Base-by-base conservation (phyloP, 2,888 invertebrate species). In the Azorinus chamasolen region DNA sequence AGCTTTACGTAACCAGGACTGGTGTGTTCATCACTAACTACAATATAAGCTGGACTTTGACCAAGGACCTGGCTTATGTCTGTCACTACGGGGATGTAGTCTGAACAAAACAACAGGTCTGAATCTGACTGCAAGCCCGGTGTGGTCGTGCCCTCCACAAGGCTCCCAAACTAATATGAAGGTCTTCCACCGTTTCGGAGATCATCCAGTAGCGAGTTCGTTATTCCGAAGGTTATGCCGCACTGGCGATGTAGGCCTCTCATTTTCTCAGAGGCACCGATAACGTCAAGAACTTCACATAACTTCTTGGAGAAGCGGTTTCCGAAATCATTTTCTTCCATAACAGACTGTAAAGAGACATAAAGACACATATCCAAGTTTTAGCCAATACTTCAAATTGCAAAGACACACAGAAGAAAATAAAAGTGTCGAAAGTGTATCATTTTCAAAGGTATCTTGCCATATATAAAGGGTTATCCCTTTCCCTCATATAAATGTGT, bases 1-100 rank as follows among this genome's bases (percentile, higher is more conserved):
- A 50, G 50, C 14, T 18, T n/a, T 20, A 50, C 50, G 24, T 12
- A 50, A 20, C 50, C 50, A 3, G 50, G 50, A 22, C 24, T 50
- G 4, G 50, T 50, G 20, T 20, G 5, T 14, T 22, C 18, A 18
- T 14, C 20, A 2, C 16, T 5, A 14, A 50, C 20, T 24, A 50
- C 14, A 18, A 50, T 14, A 22, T 14, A 50, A 12, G 14, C 2
- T 4, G 3, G 4, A 20, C 14, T 18, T 3, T 50, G n/a, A n/a
- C n/a, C 12, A 2, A 24, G 2, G 20, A 24, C 50, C 6, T 50
- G 6, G 14, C 24, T 50, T 4, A 50, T 5, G 20, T 18, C 24
- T 18, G 20, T 24, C 5, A 50, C 22, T 2, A 50, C 50, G 2
- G 50, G 2, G 14, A 20, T 50, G 5, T 50, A 6, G 20, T 50